These are phyloP conservation scores for Hirundo rustica DNA, from an alignment of 2,797 vertebrate genomes.

Conservation along the genomic window DNA sequence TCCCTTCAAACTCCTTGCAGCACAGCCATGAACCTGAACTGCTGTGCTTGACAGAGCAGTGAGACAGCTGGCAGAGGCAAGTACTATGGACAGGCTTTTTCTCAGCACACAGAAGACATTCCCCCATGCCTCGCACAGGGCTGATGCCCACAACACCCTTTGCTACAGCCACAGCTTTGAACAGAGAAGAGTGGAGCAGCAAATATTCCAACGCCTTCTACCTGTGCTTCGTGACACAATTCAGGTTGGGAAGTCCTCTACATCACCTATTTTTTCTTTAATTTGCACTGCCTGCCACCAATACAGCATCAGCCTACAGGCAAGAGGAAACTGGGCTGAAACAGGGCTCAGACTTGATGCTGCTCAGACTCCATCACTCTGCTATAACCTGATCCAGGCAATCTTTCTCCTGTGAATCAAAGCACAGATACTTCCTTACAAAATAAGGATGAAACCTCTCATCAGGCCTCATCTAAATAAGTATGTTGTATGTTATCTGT, in stretches of 20 bases:
- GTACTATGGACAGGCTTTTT: background rate
- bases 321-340: background rate
- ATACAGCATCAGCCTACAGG: background rate
- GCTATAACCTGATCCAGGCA: background rate
- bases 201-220: background rate
- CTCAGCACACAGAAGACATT: fast-evolving
- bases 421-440: background rate
- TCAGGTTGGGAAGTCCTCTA: background rate
- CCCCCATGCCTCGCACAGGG: background rate
- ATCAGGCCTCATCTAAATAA: background rate
- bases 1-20: background rate
- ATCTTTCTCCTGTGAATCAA: background rate
- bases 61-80: background rate
- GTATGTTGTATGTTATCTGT: background rate
- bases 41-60: fast-evolving
- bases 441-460: background rate
- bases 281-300: background rate
- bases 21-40: background rate
- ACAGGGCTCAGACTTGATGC: background rate
- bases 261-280: background rate
- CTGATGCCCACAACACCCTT: background rate
- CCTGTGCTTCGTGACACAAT: fast-evolving
- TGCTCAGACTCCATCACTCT: background rate
- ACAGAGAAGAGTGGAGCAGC: background rate
- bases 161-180: background rate